phyloP scores from a whole-genome alignment of 2,888 invertebrate genomes.

The Candidula unifasciata region DNA sequence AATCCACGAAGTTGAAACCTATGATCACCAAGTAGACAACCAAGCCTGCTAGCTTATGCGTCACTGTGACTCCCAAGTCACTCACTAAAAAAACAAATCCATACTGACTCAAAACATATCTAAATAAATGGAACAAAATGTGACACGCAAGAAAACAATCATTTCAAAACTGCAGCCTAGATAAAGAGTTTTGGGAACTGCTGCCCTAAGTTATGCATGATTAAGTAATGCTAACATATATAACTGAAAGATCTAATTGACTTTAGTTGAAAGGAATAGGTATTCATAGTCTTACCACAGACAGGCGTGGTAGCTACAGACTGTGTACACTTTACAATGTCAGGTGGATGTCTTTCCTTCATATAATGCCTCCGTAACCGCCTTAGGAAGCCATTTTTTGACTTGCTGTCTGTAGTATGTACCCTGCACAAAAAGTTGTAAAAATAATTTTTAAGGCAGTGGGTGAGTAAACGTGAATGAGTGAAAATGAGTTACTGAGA shows the following conservation, averaged over 20 bases:
- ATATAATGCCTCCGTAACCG: constrained; percentile 28
- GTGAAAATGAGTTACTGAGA: not conserved
- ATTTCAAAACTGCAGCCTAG: too few relatives aligned
- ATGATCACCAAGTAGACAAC: too few relatives aligned
- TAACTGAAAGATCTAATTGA: too few relatives aligned
- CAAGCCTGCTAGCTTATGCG: too few relatives aligned
- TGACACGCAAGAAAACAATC: not conserved
- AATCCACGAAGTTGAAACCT: too few relatives aligned
- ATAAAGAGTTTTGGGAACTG: too few relatives aligned
- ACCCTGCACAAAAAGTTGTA: constrained; percentile 61
- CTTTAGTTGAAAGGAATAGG: too few relatives aligned
- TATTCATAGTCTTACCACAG: constrained; percentile 36
- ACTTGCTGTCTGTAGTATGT: constrained; percentile 57
- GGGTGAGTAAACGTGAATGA: not conserved
- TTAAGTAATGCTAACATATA: too few relatives aligned
- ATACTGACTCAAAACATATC: not conserved
- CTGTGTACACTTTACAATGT: constrained; percentile 28
- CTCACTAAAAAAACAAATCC: too few relatives aligned
- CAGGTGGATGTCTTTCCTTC: constrained; percentile 39
- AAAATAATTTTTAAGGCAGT: constrained; percentile 45
- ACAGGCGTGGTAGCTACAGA: constrained; percentile 34
- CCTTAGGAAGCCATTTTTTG: constrained; percentile 53
- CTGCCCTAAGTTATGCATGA: too few relatives aligned
- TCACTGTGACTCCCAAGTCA: too few relatives aligned
- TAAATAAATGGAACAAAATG: not conserved